Evolutionary conservation across 2,113 vertebrate genomes (phyloP).

Genomic region (Percopsis transmontana): DNA sequence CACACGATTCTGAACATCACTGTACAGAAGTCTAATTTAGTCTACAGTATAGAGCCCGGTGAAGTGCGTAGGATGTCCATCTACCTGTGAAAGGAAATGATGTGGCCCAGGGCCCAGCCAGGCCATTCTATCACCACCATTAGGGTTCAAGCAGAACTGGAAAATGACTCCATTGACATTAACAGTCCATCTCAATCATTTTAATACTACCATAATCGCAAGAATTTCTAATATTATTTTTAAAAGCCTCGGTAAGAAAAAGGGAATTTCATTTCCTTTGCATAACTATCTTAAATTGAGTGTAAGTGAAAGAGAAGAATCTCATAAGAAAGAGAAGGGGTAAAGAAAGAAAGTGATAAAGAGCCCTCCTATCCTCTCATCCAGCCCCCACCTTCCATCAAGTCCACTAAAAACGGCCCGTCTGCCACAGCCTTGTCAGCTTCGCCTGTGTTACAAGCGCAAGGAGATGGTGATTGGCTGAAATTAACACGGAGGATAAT

Average conservation of each 20-base stretch:
- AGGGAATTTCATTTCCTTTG: constrained; percentile 67
- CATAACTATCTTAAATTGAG: constrained; percentile 61
- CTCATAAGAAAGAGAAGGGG: constrained; percentile 30
- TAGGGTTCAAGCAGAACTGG: constrained; percentile 68
- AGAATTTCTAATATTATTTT: constrained; percentile 74
- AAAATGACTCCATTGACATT: constrained; percentile 73
- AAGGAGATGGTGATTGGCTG: constrained; percentile 43
- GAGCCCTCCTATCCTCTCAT: constrained; percentile 34
- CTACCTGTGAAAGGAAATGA: constrained; percentile 61
- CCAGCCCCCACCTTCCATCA: not conserved
- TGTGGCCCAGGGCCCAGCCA: constrained; percentile 61
- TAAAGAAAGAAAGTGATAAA: constrained; percentile 33
- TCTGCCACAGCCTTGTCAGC: constrained; percentile 37
- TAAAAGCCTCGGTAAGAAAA: constrained; percentile 62
- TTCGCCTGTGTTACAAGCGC: constrained; percentile 43
- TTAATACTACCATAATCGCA: constrained; percentile 73
- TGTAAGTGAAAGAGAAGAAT: constrained; percentile 55
- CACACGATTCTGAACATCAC: constrained; percentile 21
- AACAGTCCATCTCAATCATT: constrained; percentile 75
- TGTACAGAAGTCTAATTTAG: constrained; percentile 15
- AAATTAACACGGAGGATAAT: constrained; percentile 58
- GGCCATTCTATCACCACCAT: constrained; percentile 69
- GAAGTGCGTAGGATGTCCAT: constrained; percentile 56
- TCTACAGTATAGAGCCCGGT: constrained; percentile 36
- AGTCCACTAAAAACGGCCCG: constrained; percentile 27